Base-by-base conservation (phyloP, 2,888 invertebrate species). In the Aromia moschata region DNA sequence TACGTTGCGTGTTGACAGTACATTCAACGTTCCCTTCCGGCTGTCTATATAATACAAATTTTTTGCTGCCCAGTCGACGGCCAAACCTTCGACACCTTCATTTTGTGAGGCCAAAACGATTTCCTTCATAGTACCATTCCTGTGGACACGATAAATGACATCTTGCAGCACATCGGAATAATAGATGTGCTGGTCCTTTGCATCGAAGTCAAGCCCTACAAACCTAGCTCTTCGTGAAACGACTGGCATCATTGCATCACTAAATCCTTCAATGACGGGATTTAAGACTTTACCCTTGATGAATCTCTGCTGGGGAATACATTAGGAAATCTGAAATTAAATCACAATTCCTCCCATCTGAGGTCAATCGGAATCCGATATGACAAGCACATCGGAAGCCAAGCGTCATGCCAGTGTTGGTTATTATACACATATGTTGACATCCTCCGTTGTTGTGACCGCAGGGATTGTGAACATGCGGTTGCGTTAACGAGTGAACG, bases 131-230 rank as follows among this genome's bases (percentile, higher is more conserved):
- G 91, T 89, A 41, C 92, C 92, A 70, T 91, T 92, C 61, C 90
- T 84, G 71, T 90, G 90, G 0, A 92, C 90, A 15, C 91, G 83
- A 78, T 95, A 94, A 65, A 96, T 96, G 0, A 96, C 96, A 78
- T 97, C 95, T 81, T 96, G 93, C 14, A 97, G 85, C 0, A 98
- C 97, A 77, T 99, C 99, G 0, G 98, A 98, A 80, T 97, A 98
- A 80, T 98, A 99, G 67, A 99, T 95, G 72, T 93, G 92, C 72
- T 93, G 89, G 69, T 94, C 92, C 47, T 90, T 83, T 0, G 94
- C 91, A 79, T 98, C 97, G 75, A 94, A 98, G 77, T 98, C 98
- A 31, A 98, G 81, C 0, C 97, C 98, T 0, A 98, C 97, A 77
- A 97, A 96, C 69, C 97, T 86, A 0, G 96, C 96, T 25, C 96